phyloP scores from a whole-genome alignment of 1,140 invertebrate species.

The Calycopis cecrops region DNA sequence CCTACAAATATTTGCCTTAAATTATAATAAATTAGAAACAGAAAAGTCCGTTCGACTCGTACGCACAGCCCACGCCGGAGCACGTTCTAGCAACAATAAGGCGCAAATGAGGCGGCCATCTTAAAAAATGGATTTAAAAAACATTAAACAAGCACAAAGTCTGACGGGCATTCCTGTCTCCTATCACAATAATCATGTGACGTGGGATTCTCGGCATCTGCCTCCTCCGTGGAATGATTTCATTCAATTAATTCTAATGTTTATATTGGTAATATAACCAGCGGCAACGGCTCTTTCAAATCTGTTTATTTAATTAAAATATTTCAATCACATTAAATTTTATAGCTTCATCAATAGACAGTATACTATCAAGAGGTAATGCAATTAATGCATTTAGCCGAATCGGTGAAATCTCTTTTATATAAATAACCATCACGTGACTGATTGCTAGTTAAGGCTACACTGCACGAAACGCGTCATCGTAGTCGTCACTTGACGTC shows the following conservation, averaged over 20 bases:
- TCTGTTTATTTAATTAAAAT: no score
- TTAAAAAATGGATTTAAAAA: slow-evolving; percentile 35
- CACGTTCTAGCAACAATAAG: slow-evolving; percentile 35
- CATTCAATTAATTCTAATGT: slow-evolving; percentile 6
- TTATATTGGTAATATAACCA: neutral
- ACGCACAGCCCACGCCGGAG: slow-evolving; percentile 13
- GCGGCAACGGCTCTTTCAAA: no score
- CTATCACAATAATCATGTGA: slow-evolving; percentile 19
- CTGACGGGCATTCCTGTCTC: slow-evolving; percentile 22
- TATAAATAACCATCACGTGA: no score
- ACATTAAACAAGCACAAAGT: slow-evolving; percentile 22
- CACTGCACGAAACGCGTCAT: no score
- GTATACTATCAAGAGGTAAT: no score
- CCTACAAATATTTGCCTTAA: slow-evolving; percentile 4
- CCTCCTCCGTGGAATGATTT: neutral
- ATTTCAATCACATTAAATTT: no score
- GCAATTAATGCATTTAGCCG: no score
- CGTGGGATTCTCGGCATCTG: slow-evolving; percentile 3
- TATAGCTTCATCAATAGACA: no score
- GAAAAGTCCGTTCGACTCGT: slow-evolving; percentile 22
- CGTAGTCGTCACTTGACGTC: no score
- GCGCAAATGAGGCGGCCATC: slow-evolving; percentile 40
- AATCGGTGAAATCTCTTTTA: no score
- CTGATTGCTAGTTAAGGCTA: no score
- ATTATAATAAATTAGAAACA: slow-evolving; percentile 2